Evolutionary conservation across 2,888 invertebrate species (phyloP).

Genomic region (Tipula lateralis): DNA sequence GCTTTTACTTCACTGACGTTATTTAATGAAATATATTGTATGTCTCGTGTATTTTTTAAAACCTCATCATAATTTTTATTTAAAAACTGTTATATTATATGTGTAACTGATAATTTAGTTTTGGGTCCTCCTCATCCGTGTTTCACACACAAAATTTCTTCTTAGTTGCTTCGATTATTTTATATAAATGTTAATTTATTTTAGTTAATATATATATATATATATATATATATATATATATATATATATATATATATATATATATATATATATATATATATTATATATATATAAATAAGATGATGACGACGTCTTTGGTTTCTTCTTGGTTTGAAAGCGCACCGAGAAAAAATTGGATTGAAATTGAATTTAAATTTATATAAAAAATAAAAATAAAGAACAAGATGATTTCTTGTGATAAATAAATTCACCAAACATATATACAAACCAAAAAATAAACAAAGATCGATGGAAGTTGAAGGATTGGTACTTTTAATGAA

Average conservation of each 20-base stretch:
- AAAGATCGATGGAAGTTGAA: neutral
- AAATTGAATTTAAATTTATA: slow-evolving; percentile 24
- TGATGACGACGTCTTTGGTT: neutral
- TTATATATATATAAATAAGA: neutral
- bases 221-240: neutral
- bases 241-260: neutral
- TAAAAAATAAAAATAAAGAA: neutral
- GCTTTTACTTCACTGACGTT: neutral
- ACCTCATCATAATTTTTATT: slow-evolving; percentile 27
- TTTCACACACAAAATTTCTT: neutral
- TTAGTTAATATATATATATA: neutral
- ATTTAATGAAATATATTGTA: slow-evolving; percentile 4
- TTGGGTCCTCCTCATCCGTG: slow-evolving; percentile 24
- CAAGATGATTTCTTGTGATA: slow-evolving; percentile 24
- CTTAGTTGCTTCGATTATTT: neutral
- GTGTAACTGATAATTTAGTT: neutral
- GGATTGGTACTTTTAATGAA: neutral
- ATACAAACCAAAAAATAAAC: slow-evolving; percentile 2
- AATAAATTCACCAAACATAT: neutral
- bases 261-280: neutral
- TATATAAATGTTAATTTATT: neutral
- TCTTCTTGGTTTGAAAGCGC: neutral
- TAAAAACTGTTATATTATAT: neutral
- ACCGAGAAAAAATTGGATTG: neutral
- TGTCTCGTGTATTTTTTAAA: neutral